phyloP scores from a whole-genome alignment of 2,888 invertebrate genomes.

The Ametastegia equiseti region DNA sequence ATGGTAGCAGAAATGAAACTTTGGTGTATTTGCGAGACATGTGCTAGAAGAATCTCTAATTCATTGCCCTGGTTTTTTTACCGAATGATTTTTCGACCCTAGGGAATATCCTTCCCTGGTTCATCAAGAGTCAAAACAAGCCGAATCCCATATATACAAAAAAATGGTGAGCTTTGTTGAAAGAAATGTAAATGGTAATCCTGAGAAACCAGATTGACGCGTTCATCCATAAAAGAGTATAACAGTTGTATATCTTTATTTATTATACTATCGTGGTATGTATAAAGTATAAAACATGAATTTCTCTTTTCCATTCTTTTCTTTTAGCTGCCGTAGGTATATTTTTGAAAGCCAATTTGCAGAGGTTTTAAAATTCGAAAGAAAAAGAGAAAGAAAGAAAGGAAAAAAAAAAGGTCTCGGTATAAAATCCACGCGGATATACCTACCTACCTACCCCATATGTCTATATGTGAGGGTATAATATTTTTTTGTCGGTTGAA shows the following conservation, averaged over 20 bases:
- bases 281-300: conserved; percentile 4
- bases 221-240: conserved; percentile 31
- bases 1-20: too few species aligned
- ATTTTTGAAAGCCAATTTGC: background rate
- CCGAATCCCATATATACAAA: too few species aligned
- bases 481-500: background rate
- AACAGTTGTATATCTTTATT: background rate
- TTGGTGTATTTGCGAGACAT: too few species aligned
- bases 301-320: background rate
- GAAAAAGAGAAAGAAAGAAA: background rate
- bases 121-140: too few species aligned
- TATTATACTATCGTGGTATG: background rate
- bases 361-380: background rate
- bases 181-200: background rate
- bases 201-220: background rate
- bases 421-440: background rate
- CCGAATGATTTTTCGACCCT: too few species aligned
- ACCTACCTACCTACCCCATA: background rate
- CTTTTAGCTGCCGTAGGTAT: background rate
- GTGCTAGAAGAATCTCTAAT: too few species aligned
- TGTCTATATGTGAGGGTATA: background rate
- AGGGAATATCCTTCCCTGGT: too few species aligned
- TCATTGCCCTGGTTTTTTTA: too few species aligned
- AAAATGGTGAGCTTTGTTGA: too few species aligned
- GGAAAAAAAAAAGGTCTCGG: background rate